Evolutionary conservation across 2,113 vertebrate species (phyloP).

Genomic region (Dissostichus mawsoni): DNA sequence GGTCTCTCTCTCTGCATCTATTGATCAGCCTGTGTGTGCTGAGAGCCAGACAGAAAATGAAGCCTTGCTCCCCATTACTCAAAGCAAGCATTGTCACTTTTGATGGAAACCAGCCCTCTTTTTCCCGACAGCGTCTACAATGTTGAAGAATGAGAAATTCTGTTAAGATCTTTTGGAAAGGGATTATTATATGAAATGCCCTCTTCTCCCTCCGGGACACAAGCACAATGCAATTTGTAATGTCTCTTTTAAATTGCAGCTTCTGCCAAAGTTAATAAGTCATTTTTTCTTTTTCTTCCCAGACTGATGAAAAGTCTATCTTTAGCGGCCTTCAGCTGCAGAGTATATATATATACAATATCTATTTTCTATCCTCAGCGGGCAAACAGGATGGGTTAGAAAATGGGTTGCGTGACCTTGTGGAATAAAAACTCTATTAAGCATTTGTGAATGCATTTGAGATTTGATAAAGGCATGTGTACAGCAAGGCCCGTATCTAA

Average conservation of each 20-base stretch:
- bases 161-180: conserved; percentile 41
- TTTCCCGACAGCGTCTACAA: conserved; percentile 13
- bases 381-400: conserved; percentile 12
- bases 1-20: conserved; percentile 52
- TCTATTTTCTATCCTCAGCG: conserved; percentile 32
- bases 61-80: conserved; percentile 46
- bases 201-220: conserved; percentile 41
- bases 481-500: conserved; percentile 1
- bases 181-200: conserved; percentile 60
- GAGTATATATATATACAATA: conserved; percentile 55
- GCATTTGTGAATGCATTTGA: conserved; percentile 26
- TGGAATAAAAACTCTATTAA: conserved; percentile 32
- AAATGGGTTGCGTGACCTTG: conserved; percentile 30
- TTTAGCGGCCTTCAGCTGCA: conserved; percentile 53
- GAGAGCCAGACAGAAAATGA: conserved; percentile 38
- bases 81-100: conserved; percentile 43
- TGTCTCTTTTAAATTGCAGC: conserved; percentile 54
- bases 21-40: conserved; percentile 66
- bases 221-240: conserved; percentile 49
- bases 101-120: conserved; percentile 57
- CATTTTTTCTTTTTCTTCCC: conserved; percentile 48
- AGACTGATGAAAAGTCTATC: conserved; percentile 67
- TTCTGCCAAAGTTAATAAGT: conserved; percentile 57
- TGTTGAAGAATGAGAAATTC: conserved; percentile 49
- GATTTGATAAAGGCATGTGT: not conserved